Evolutionary conservation across 2,888 invertebrate genomes (phyloP).

Genomic region (Glyphotaelius pellucidus): DNA sequence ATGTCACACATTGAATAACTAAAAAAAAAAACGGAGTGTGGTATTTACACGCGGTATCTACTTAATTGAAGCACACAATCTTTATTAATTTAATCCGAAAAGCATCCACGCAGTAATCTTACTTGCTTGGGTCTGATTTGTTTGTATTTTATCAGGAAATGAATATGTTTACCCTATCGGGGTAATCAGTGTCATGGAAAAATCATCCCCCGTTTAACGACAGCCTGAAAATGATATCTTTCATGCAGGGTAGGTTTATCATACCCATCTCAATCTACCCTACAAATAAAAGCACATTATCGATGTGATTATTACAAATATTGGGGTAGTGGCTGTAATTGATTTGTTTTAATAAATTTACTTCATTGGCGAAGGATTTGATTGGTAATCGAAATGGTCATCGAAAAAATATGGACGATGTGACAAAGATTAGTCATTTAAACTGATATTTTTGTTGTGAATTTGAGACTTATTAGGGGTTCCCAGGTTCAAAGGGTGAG

Average conservation of each 20-base stretch:
- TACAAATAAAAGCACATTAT: not conserved
- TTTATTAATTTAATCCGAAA: not conserved
- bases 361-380: not conserved
- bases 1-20: too few relatives aligned
- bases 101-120: not conserved
- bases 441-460: too few relatives aligned
- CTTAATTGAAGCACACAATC: too few relatives aligned
- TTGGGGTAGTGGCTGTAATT: not conserved
- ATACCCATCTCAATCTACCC: not conserved
- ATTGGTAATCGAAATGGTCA: not conserved
- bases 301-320: not conserved
- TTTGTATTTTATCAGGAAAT: slow-evolving; percentile 5
- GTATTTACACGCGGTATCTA: too few relatives aligned
- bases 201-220: not conserved
- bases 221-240: not conserved
- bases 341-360: not conserved
- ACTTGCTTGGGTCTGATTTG: not conserved
- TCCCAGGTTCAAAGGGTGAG: too few relatives aligned
- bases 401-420: too few relatives aligned
- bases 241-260: not conserved
- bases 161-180: slow-evolving; percentile 21
- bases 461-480: too few relatives aligned
- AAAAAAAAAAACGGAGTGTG: too few relatives aligned
- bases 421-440: too few relatives aligned
- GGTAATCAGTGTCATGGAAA: slow-evolving; percentile 29